A percentile compares a stretch with the other conserved stretches of the same genome.
Evolutionary conservation across 2,888 invertebrate species (phyloP).

Genomic region (Xanthia togata): DNA sequence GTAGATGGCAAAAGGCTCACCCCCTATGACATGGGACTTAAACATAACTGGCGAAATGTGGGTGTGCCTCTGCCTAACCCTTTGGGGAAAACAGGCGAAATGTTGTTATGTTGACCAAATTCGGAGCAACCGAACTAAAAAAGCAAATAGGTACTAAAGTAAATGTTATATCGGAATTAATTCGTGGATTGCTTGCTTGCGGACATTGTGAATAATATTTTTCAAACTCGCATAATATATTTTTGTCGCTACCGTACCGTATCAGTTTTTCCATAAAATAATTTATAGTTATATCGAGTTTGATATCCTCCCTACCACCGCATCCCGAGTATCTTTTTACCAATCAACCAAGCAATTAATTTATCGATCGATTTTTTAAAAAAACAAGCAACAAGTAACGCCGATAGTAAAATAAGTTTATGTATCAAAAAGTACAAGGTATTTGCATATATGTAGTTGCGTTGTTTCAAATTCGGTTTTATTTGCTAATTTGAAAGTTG

Average conservation of each 20-base stretch:
- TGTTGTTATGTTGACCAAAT: too few species aligned
- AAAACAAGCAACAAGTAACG: background rate
- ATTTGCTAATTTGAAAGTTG: too few species aligned
- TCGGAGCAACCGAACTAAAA: background rate
- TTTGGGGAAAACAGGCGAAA: too few species aligned
- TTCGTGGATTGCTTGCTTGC: background rate
- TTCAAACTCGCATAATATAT: background rate
- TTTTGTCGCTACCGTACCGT: background rate
- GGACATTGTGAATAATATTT: background rate
- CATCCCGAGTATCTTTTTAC: slow-evolving; percentile 14
- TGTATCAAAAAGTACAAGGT: too few species aligned
- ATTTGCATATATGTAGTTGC: too few species aligned
- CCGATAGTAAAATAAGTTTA: background rate
- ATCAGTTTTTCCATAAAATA: background rate
- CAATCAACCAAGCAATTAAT: slow-evolving; percentile 27
- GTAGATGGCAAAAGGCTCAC: too few species aligned
- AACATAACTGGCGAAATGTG: too few species aligned
- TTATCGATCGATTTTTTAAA: background rate
- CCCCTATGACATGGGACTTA: too few species aligned
- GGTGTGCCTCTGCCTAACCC: too few species aligned
- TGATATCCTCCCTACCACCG: background rate
- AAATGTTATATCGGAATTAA: background rate
- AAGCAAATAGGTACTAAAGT: background rate
- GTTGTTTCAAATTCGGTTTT: too few species aligned
- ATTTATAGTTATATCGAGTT: background rate